These are phyloP conservation scores for Tetranychus truncatus DNA, from an alignment of 2,888 invertebrate genomes.

Conservation along the genomic window DNA sequence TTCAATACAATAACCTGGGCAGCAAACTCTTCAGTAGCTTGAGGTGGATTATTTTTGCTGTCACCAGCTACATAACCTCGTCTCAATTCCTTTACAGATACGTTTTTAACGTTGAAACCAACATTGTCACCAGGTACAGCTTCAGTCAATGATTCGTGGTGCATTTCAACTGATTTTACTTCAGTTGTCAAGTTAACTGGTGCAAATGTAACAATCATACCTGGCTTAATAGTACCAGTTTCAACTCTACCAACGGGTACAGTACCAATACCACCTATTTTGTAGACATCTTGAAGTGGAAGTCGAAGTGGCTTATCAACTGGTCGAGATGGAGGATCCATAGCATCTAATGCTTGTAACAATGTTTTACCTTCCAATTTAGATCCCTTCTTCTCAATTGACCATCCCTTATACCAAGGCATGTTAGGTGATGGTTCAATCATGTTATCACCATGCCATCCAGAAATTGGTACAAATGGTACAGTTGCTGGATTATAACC, in stretches of 20 bases:
- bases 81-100: constrained; percentile 96
- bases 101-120: constrained; percentile 93
- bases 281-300: constrained; percentile 98
- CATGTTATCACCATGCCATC: constrained; percentile 99
- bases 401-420: constrained; percentile 93
- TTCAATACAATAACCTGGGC: constrained; percentile 98
- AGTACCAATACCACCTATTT: constrained; percentile 96
- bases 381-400: constrained; percentile 78
- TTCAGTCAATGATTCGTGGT: constrained; percentile 90
- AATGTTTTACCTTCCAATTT: constrained; percentile 86
- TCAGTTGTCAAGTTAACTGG: constrained; percentile 93
- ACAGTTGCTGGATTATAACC: constrained; percentile 96
- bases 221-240: constrained; percentile 89
- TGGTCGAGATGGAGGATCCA: constrained; percentile 81
- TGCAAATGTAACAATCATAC: constrained; percentile 90
- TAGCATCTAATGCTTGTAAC: constrained; percentile 89
- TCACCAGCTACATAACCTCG: constrained; percentile 98
- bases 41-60: constrained; percentile 89
- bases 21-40: constrained; percentile 76
- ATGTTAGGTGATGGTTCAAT: constrained; percentile 83
- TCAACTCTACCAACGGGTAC: constrained; percentile 99
- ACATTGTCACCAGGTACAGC: constrained; percentile 98
- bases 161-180: constrained; percentile 99
- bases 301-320: constrained; percentile 94
- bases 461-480: constrained; percentile 97